Conservation (phyloP, 2,888 invertebrate species). For the Girardia tigrina region DNA sequence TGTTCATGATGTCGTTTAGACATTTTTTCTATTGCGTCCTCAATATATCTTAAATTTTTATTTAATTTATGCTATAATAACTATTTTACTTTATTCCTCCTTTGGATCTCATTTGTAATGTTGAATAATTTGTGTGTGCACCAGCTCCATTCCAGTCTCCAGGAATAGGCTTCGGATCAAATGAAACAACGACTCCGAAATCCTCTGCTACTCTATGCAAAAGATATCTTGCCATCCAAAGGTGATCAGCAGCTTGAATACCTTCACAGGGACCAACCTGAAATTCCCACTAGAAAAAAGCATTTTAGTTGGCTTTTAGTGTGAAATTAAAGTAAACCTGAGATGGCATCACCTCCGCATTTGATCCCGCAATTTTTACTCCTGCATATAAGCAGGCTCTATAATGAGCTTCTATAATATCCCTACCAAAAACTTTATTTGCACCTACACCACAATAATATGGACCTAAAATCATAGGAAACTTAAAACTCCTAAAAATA, state of each 20-base stretch:
- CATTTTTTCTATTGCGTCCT: constrained; percentile 83
- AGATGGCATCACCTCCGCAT: constrained; percentile 95
- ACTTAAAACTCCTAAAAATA: too few species aligned
- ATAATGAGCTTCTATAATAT: constrained; percentile 90
- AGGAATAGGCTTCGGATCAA: constrained; percentile 53
- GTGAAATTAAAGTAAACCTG: too few species aligned
- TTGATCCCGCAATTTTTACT: constrained; percentile 76
- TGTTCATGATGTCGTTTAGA: constrained; percentile 78
- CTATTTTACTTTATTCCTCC: constrained; percentile 46
- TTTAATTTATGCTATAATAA: neutral
- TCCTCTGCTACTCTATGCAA: constrained; percentile 53
- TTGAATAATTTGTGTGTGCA: constrained; percentile 89
- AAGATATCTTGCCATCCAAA: constrained; percentile 53
- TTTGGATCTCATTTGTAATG: constrained; percentile 68
- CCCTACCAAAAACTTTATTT: constrained; percentile 76
- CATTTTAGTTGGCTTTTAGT: neutral
- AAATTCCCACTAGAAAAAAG: constrained; percentile 15
- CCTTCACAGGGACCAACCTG: constrained; percentile 74
- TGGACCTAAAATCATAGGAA: constrained; percentile 53
- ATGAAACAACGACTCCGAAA: constrained; percentile 52
- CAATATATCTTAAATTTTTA: constrained; percentile 55
- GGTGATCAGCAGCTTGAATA: constrained; percentile 56
- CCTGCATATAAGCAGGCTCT: constrained; percentile 83
- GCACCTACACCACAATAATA: constrained; percentile 97
- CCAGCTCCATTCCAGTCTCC: constrained; percentile 58